Evolutionary conservation across 2,113 vertebrate genomes (phyloP).

Genomic region (Nannobrachium achirus): DNA sequence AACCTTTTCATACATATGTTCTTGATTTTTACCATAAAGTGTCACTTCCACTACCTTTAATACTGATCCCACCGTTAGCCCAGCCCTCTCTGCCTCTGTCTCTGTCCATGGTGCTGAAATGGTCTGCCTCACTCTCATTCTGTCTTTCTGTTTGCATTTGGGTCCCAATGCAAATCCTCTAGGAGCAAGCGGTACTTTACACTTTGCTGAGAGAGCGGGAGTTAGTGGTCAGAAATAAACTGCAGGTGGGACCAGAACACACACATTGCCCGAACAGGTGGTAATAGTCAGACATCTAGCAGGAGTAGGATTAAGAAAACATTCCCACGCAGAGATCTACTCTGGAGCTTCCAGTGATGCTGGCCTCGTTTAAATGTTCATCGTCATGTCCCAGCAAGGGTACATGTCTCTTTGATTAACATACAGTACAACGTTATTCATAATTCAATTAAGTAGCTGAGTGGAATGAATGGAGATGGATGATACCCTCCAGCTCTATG

Average conservation of each 20-base stretch:
- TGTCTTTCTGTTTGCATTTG: no score
- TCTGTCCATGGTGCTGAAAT: no score
- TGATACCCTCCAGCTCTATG: slow-evolving; percentile 37
- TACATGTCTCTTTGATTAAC: slow-evolving; percentile 23
- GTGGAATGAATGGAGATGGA: slow-evolving; percentile 31
- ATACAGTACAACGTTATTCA: slow-evolving; percentile 32
- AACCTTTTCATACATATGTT: no score
- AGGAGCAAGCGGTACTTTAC: no score
- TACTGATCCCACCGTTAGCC: no score
- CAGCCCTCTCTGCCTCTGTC: no score
- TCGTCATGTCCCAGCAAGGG: slow-evolving; percentile 16
- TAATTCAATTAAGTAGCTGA: slow-evolving; percentile 63
- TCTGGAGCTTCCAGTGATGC: not conserved
- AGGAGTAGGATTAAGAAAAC: not conserved
- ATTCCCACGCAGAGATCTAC: not conserved
- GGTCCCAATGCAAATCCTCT: no score
- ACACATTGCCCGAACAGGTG: no score
- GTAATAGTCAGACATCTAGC: not conserved
- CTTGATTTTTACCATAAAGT: no score
- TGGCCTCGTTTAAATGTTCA: slow-evolving; percentile 30
- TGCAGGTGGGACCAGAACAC: not conserved
- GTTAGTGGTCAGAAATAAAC: not conserved
- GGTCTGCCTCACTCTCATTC: no score
- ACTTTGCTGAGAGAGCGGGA: no score
- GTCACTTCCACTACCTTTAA: no score